A percentile compares a stretch with the other conserved stretches of the same genome.
Conservation (phyloP, 1,140 invertebrate species). For the Semibalanus balanoides region DNA sequence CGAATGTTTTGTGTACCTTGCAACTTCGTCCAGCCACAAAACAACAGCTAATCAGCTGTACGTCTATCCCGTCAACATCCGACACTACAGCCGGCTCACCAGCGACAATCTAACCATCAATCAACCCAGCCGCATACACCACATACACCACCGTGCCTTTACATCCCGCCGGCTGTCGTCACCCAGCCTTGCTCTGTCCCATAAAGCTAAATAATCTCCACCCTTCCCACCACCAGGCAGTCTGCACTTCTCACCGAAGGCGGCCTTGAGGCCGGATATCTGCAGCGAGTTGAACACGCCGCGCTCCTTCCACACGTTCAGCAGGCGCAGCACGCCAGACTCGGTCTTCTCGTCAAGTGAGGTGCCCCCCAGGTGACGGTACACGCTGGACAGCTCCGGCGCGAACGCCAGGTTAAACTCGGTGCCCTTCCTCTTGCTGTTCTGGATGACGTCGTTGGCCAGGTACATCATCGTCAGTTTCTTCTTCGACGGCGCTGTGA, state of each 20-base stretch:
- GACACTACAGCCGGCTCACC: not conserved
- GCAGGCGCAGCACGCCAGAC: constrained; percentile 58
- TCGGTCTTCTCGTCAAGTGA: constrained; percentile 54
- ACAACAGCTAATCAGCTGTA: no score
- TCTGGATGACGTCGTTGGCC: constrained; percentile 98
- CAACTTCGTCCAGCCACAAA: no score
- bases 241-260: constrained; percentile 3
- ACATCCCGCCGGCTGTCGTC: not conserved
- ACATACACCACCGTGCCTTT: not conserved
- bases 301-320: constrained; percentile 84
- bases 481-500: constrained; percentile 49
- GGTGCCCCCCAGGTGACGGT: constrained; percentile 57
- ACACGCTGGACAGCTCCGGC: constrained; percentile 55
- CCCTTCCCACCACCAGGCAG: constrained; percentile 7
- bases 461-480: constrained; percentile 92
- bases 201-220: no score
- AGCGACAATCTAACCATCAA: no score
- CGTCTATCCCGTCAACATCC: no score
- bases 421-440: constrained; percentile 92
- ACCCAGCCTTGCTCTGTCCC: not conserved
- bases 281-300: constrained; percentile 51
- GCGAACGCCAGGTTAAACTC: constrained; percentile 84
- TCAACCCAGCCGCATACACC: no score
- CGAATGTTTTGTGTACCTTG: no score
- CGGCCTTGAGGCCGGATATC: constrained; percentile 33